Conservation (phyloP, 2,113 vertebrate species). For the Sceloporus undulatus region DNA sequence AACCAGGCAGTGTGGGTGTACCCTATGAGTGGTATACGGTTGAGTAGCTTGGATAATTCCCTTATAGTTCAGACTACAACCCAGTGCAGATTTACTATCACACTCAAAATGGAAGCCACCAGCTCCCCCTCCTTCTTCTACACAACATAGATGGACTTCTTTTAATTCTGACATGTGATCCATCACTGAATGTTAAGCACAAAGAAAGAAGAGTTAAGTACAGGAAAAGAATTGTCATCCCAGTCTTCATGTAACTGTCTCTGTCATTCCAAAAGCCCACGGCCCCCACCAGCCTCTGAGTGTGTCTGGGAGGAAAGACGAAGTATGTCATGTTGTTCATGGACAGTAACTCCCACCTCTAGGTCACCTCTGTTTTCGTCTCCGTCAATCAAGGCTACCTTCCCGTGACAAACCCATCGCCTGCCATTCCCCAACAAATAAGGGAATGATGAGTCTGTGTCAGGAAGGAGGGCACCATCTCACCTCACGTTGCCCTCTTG, state of each 20-base stretch:
- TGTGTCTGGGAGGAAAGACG: background rate
- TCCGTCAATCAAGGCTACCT: slow-evolving; percentile 9
- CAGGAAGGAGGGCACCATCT: background rate
- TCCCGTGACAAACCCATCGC: background rate
- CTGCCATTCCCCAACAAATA: slow-evolving; percentile 11
- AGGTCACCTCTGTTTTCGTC: background rate
- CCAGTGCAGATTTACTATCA: no score
- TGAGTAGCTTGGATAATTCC: no score
- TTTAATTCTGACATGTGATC: background rate
- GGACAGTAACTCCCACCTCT: background rate
- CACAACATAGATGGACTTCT: background rate
- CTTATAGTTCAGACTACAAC: no score
- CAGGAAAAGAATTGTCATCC: background rate
- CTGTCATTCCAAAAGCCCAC: background rate
- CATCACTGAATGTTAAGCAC: background rate
- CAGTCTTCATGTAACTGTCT: background rate
- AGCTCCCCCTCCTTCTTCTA: background rate
- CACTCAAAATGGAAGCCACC: background rate
- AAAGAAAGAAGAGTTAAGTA: background rate
- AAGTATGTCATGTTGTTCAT: background rate
- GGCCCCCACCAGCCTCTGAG: background rate
- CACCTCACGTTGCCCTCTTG: background rate
- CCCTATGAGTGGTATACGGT: no score
- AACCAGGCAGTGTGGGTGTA: no score
- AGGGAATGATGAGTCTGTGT: slow-evolving; percentile 28